A percentile compares a stretch with the other conserved stretches of the same genome.
phyloP scores from a whole-genome alignment of 2,888 invertebrate genomes.

The Phortica okadai region DNA sequence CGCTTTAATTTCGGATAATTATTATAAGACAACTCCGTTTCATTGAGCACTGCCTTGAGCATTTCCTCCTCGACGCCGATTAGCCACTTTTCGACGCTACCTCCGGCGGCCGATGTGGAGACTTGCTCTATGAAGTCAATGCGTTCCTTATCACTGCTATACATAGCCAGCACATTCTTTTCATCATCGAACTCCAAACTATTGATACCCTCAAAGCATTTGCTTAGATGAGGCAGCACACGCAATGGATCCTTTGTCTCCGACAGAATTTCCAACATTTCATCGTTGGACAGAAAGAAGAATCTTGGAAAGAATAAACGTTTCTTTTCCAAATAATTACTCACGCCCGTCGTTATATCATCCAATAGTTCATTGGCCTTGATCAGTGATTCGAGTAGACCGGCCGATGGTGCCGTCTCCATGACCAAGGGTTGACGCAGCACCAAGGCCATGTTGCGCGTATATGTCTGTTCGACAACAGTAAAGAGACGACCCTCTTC shows the following conservation, averaged over 20 bases:
- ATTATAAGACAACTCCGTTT: slow-evolving; percentile 75
- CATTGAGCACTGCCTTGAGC: slow-evolving; percentile 78
- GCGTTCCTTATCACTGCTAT: slow-evolving; percentile 80
- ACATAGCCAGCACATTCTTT: slow-evolving; percentile 80
- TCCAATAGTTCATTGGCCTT: slow-evolving; percentile 79
- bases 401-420: slow-evolving; percentile 78
- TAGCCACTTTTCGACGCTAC: slow-evolving; percentile 84
- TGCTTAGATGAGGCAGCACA: slow-evolving; percentile 81
- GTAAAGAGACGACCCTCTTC: slow-evolving; percentile 81
- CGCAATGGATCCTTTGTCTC: slow-evolving; percentile 81
- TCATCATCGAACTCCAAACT: slow-evolving; percentile 77
- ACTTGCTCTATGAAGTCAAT: slow-evolving; percentile 78
- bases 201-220: slow-evolving; percentile 84
- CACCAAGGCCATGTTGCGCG: slow-evolving; percentile 75
- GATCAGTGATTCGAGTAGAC: slow-evolving; percentile 84
- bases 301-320: slow-evolving; percentile 83
- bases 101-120: slow-evolving; percentile 78
- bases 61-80: slow-evolving; percentile 81
- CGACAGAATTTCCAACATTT: slow-evolving; percentile 84
- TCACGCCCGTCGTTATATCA: slow-evolving; percentile 81
- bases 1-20: slow-evolving; percentile 75
- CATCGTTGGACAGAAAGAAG: slow-evolving; percentile 86
- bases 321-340: slow-evolving; percentile 82
- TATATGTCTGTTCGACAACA: slow-evolving; percentile 77
- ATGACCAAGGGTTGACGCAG: slow-evolving; percentile 75